These are phyloP conservation scores for Nematopogon swammerdamellus DNA, from an alignment of 2,888 invertebrate genomes.

Conservation along the genomic window DNA sequence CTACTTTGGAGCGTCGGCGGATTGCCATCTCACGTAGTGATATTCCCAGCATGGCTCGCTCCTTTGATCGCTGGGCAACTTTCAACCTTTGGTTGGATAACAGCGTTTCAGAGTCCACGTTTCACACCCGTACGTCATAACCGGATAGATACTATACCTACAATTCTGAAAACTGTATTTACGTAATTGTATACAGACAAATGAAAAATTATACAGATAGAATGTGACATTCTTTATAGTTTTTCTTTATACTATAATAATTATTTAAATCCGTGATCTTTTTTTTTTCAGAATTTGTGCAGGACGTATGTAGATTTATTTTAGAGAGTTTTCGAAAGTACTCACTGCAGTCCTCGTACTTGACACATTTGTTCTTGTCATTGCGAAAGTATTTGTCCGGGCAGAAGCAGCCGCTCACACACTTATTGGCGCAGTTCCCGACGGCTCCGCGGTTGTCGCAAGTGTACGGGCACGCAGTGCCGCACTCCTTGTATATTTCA, in stretches of 20 bases:
- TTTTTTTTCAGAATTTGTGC: not conserved
- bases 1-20: too few relatives aligned
- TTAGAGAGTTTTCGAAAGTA: not conserved
- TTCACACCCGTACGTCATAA: too few relatives aligned
- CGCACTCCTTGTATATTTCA: slow-evolving; percentile 7
- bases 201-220: too few relatives aligned
- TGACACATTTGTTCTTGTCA: not conserved
- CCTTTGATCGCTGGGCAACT: too few relatives aligned
- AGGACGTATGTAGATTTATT: not conserved
- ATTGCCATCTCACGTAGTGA: too few relatives aligned
- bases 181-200: too few relatives aligned
- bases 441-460: slow-evolving; percentile 7
- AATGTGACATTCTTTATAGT: not conserved
- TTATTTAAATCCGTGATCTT: too few relatives aligned
- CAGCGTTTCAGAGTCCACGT: too few relatives aligned
- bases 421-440: not conserved
- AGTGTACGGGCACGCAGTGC: slow-evolving; percentile 7
- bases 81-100: too few relatives aligned
- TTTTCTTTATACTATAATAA: not conserved
- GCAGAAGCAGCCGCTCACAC: not conserved
- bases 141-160: too few relatives aligned
- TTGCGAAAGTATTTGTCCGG: not conserved
- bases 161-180: too few relatives aligned
- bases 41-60: too few relatives aligned
- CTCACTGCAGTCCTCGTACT: not conserved